Conservation (phyloP, 2,797 vertebrate genomes). For the Selene dorsalis region DNA sequence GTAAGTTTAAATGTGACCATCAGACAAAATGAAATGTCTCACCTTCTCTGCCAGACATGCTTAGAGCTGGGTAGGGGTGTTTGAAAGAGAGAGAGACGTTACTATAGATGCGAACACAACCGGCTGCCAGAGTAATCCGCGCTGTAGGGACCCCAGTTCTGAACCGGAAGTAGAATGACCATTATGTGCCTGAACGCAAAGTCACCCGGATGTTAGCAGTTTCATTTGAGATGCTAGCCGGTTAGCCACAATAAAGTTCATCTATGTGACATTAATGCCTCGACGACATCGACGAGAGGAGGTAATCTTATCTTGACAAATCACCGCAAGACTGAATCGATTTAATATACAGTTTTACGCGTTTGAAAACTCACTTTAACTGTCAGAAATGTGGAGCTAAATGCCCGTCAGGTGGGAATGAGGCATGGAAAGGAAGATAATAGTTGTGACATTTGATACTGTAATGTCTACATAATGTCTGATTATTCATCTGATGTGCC, state of each 20-base stretch:
- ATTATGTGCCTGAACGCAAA: slow-evolving; percentile 65
- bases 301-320: slow-evolving; percentile 10
- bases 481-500: background rate
- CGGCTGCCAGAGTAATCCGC: slow-evolving; percentile 39
- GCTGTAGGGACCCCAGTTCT: slow-evolving; percentile 61
- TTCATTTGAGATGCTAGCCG: slow-evolving; percentile 19
- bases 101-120: background rate
- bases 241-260: background rate
- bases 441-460: background rate
- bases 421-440: background rate
- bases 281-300: slow-evolving; percentile 1
- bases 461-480: background rate
- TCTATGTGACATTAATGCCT: background rate
- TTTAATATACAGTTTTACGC: rapidly evolving
- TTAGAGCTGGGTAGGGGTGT: background rate
- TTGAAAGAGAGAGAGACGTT: background rate
- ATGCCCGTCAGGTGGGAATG: background rate
- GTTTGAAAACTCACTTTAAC: background rate
- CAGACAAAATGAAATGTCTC: background rate
- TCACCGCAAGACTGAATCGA: rapidly evolving
- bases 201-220: background rate
- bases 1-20: rapidly evolving
- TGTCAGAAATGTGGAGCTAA: slow-evolving; percentile 46
- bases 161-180: slow-evolving; percentile 64
- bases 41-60: slow-evolving; percentile 88